phyloP scores from a whole-genome alignment of 35 echinoderm and acorn worm genomes.

The Hemicentrotus pulcherrimus region DNA sequence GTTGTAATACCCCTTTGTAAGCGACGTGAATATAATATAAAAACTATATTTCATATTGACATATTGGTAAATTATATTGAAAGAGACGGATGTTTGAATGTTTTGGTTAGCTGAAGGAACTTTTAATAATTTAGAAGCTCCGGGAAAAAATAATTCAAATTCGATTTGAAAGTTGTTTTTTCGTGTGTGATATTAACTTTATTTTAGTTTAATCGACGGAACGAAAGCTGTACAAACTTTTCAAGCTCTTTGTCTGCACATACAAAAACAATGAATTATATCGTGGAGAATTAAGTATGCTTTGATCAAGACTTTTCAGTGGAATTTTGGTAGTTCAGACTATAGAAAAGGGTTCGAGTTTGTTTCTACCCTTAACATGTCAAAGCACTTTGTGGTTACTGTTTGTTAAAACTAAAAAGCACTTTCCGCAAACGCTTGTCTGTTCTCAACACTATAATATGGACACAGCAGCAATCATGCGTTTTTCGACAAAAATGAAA shows the following conservation, averaged over 20 bases:
- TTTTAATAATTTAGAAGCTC: conserved; percentile 35
- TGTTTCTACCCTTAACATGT: background rate
- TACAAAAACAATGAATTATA: background rate
- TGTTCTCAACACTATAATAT: background rate
- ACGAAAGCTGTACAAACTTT: background rate
- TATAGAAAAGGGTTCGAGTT: background rate
- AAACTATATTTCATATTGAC: conserved; percentile 24
- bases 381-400: background rate
- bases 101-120: background rate
- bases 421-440: background rate
- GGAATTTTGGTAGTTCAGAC: background rate
- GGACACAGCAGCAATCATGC: no score
- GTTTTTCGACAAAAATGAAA: background rate
- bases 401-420: background rate
- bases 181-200: background rate
- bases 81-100: background rate
- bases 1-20: conserved; percentile 28
- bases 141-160: background rate
- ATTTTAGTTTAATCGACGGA: conserved; percentile 28
- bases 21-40: background rate
- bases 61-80: conserved; percentile 1
- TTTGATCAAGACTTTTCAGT: background rate
- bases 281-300: background rate
- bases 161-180: background rate
- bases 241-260: background rate